Conservation (phyloP, 2,113 vertebrate species). For the Oceanodroma tethys region DNA sequence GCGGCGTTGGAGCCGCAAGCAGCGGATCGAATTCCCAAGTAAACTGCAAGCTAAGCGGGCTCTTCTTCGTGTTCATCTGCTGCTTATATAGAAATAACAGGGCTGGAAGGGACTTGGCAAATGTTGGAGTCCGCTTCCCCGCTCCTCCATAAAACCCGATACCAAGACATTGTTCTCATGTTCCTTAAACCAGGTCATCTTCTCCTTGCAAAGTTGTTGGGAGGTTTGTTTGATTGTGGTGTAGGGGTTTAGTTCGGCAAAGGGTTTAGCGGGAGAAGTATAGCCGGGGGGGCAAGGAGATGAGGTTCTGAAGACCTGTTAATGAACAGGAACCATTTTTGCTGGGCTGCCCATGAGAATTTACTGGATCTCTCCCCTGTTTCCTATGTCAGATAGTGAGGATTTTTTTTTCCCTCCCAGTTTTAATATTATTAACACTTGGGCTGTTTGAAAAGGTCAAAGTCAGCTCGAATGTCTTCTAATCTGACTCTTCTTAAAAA, state of each 20-base stretch:
- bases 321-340: neutral
- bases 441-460: neutral
- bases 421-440: constrained; percentile 11
- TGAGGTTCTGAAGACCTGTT: neutral
- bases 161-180: neutral
- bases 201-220: neutral
- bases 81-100: neutral
- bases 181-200: neutral
- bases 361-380: neutral
- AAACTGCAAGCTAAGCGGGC: neutral
- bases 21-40: neutral
- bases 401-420: neutral
- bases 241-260: neutral
- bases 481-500: neutral
- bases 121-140: neutral
- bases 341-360: neutral
- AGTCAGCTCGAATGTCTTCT: neutral
- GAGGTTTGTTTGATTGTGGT: neutral
- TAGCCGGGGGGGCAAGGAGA: neutral
- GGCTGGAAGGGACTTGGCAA: neutral
- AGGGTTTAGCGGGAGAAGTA: neutral
- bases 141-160: neutral
- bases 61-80: neutral
- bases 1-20: neutral
- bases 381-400: neutral